Evolutionary conservation across 2,888 invertebrate genomes (phyloP).

Genomic region (Philhelius pedissequus): DNA sequence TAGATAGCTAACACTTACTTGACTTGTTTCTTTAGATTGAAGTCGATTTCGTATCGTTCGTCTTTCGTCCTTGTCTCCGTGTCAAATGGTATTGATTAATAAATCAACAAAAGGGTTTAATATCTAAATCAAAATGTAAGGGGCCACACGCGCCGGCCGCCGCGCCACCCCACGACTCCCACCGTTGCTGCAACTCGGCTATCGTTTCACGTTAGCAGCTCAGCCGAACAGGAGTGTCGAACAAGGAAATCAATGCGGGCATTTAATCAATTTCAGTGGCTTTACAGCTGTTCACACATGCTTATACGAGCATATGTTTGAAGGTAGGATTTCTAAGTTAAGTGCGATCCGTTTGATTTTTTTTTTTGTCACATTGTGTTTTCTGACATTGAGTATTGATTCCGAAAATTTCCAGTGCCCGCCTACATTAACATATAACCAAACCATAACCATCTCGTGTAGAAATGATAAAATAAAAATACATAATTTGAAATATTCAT

Average conservation of each 20-base stretch:
- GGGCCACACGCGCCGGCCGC: constrained; percentile 2
- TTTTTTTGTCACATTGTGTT: too few species aligned
- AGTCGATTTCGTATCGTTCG: constrained; percentile 2
- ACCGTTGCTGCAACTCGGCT: not conserved
- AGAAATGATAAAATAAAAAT: constrained; percentile 24
- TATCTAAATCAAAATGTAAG: constrained; percentile 62
- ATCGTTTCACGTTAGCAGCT: not conserved
- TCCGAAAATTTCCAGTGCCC: too few species aligned
- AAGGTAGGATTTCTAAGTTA: too few species aligned
- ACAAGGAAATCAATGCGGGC: constrained; percentile 53
- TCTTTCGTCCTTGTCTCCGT: constrained; percentile 41
- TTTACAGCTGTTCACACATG: not conserved
- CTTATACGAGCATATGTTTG: too few species aligned
- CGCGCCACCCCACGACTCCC: too few species aligned
- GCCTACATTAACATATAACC: too few species aligned
- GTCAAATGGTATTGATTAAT: constrained; percentile 64
- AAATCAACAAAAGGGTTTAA: constrained; percentile 66
- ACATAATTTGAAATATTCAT: constrained; percentile 35
- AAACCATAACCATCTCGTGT: too few species aligned
- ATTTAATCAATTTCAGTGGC: constrained; percentile 60
- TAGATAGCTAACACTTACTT: not conserved
- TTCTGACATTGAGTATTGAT: too few species aligned
- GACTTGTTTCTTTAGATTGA: constrained; percentile 4
- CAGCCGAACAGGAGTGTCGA: constrained; percentile 33
- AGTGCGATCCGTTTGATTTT: too few species aligned